Conservation (phyloP, 2,888 invertebrate species). For the Eupeodes luniger region DNA sequence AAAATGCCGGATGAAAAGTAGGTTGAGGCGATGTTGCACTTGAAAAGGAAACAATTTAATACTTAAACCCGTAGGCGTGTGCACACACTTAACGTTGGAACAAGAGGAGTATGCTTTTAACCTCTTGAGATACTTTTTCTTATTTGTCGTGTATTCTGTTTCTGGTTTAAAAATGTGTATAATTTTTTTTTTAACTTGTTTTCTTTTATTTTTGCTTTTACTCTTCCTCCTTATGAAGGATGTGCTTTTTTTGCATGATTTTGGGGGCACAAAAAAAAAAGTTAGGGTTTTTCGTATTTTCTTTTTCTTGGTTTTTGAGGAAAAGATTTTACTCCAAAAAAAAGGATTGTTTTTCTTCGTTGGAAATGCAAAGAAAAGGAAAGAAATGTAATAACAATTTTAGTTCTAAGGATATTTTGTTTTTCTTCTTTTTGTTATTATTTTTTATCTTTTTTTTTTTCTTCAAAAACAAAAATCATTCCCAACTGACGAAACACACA, state of each 20-base stretch:
- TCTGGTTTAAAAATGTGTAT: constrained; percentile 35
- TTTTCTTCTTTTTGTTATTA: background rate
- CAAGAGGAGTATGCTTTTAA: constrained; percentile 72
- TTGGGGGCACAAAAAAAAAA: background rate
- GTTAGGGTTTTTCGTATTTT: background rate
- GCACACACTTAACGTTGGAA: constrained; percentile 68
- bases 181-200: background rate
- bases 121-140: constrained; percentile 73
- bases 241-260: constrained; percentile 14
- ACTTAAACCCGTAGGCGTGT: constrained; percentile 76
- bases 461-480: constrained; percentile 6
- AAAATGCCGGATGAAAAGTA: constrained; percentile 58
- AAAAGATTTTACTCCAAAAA: background rate
- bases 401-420: constrained; percentile 19
- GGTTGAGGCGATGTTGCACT: constrained; percentile 76
- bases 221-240: constrained; percentile 16
- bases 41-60: constrained; percentile 76
- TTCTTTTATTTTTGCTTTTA: constrained; percentile 26
- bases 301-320: background rate
- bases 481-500: constrained; percentile 13
- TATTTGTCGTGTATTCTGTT: constrained; percentile 49
- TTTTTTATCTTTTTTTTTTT: background rate
- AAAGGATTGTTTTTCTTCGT: constrained; percentile 50
- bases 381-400: constrained; percentile 10
- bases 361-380: background rate